phyloP scores from a whole-genome alignment of 2,113 vertebrate genomes.

The Pongo abelii region DNA sequence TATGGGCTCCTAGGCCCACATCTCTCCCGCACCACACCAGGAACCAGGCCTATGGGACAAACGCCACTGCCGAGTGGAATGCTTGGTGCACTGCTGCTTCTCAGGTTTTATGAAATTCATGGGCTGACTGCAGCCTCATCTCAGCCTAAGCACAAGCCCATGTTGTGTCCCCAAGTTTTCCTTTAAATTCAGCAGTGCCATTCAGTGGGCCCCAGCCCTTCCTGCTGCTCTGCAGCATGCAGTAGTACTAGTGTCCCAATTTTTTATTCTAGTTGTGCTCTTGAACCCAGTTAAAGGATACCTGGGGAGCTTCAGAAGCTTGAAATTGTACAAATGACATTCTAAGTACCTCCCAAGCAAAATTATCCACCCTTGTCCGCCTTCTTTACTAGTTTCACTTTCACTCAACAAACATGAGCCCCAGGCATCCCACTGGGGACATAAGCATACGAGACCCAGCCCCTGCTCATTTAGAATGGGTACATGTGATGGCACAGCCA shows the following conservation, averaged over 20 bases:
- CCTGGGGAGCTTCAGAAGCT: background rate
- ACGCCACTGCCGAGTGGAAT: background rate
- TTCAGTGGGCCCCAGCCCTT: accelerated
- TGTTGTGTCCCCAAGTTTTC: accelerated
- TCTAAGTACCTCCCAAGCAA: background rate
- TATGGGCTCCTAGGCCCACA: background rate
- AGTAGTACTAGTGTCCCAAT: too few relatives aligned
- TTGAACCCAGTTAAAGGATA: background rate
- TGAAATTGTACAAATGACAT: background rate
- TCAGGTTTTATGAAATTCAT: background rate
- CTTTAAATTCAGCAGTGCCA: background rate
- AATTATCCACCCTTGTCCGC: background rate
- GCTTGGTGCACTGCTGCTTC: background rate
- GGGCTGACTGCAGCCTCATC: background rate
- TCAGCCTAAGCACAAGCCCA: background rate
- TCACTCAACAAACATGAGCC: background rate
- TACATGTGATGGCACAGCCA: background rate
- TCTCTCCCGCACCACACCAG: background rate
- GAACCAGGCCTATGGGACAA: background rate
- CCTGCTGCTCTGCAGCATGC: too few relatives aligned
- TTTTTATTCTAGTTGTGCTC: background rate
- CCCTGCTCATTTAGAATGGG: background rate
- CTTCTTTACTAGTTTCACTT: background rate
- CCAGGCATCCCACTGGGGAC: too few relatives aligned
- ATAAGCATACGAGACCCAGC: background rate